phyloP scores from a whole-genome alignment of 1,140 invertebrate genomes.

The Drosophila setifemur region DNA sequence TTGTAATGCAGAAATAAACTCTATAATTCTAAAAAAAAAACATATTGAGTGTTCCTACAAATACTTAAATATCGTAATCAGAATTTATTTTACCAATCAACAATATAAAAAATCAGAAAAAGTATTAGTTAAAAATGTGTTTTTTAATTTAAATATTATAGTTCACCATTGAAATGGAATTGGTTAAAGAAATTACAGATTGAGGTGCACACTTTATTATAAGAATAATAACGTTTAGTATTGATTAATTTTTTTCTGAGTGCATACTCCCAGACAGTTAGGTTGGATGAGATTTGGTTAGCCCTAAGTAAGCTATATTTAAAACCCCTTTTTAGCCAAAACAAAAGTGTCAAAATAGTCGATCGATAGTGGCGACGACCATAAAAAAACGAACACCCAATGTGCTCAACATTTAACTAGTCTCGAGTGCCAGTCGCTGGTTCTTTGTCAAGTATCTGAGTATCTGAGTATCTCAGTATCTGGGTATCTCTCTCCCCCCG shows the following conservation, averaged over 20 bases:
- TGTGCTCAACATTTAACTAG: constrained; percentile 17
- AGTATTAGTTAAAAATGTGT: too few relatives aligned
- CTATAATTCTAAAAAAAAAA: too few relatives aligned
- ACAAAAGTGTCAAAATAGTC: constrained; percentile 77
- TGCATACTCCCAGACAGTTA: constrained; percentile 3
- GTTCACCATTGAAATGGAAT: too few relatives aligned
- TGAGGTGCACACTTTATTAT: too few relatives aligned
- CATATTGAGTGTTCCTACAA: too few relatives aligned
- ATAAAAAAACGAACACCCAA: constrained; percentile 76
- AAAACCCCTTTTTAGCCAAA: constrained; percentile 74
- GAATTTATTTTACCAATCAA: too few relatives aligned
- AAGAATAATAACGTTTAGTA: too few relatives aligned
- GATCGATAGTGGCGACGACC: constrained; percentile 36
- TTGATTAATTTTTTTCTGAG: constrained; percentile 14
- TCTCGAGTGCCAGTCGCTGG: constrained; percentile 6
- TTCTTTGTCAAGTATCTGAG: constrained; percentile 23
- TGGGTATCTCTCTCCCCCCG: not conserved
- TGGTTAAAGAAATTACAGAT: too few relatives aligned
- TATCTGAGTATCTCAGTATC: constrained; percentile 1
- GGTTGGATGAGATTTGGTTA: constrained; percentile 9
- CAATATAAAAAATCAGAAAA: too few relatives aligned
- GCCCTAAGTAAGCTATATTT: constrained; percentile 67
- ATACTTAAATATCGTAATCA: too few relatives aligned
- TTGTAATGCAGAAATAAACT: too few relatives aligned
- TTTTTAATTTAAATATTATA: too few relatives aligned